A percentile compares a stretch with the other conserved stretches of the same genome.
Evolutionary conservation across 2,888 invertebrate genomes (phyloP).

Genomic region (Hypomecis atomaria): DNA sequence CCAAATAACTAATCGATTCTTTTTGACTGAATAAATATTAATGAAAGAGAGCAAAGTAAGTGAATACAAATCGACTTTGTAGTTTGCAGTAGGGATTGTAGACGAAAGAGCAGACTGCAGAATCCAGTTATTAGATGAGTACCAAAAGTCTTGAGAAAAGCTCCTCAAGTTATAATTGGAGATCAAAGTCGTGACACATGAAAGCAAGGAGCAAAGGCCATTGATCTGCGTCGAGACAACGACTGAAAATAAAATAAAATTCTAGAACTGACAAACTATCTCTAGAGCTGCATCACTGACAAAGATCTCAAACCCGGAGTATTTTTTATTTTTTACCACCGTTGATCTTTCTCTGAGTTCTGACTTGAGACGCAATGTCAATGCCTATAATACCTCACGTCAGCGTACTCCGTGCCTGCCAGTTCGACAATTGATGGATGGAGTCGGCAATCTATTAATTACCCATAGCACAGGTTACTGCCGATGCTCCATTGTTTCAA

Average conservation of each 20-base stretch:
- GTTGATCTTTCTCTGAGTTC: conserved; percentile 30
- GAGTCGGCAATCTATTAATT: conserved; percentile 76
- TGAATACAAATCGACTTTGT: no score
- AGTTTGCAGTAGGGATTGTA: no score
- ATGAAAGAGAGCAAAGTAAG: no score
- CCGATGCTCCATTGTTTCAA: conserved; percentile 75
- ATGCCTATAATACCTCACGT: conserved; percentile 37
- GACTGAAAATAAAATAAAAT: conserved; percentile 9
- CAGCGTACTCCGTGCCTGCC: conserved; percentile 42
- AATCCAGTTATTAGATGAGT: no score
- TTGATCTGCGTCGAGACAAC: not conserved
- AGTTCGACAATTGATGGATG: conserved; percentile 69
- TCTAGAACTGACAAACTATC: conserved; percentile 12
- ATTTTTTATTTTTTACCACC: conserved; percentile 33
- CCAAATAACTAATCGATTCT: no score
- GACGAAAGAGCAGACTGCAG: no score
- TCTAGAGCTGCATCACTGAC: conserved; percentile 11
- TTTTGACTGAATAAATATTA: no score
- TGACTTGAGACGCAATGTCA: conserved; percentile 37
- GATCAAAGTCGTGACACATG: conserved; percentile 1
- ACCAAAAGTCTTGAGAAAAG: not conserved
- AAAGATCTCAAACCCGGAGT: conserved; percentile 10
- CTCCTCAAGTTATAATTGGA: not conserved
- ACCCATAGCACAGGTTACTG: conserved; percentile 62
- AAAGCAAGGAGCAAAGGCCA: conserved; percentile 16